Evolutionary conservation across 1,140 invertebrate species (phyloP), one percentile per base, ranked within the genome.

Genomic region (Trissolcus basalis): DNA sequence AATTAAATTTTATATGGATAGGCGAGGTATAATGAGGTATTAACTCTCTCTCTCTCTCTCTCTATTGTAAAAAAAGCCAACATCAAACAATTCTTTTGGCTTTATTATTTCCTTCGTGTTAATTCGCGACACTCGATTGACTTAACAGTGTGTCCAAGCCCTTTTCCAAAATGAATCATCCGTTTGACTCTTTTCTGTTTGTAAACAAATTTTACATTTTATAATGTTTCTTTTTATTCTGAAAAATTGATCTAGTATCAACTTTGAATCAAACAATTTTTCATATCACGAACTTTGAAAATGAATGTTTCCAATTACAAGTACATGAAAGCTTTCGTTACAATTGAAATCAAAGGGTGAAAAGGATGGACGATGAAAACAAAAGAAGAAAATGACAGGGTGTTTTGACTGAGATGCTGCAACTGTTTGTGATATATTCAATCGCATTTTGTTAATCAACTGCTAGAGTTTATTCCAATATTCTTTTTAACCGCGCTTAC

Each of bases 401-500:
- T 9, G 68, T 64, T 6, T 6, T 1, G 19, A 36, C 39, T 47
- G 59, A 16, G 45, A 16, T 36, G 51, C 36, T 4, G 9, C 9
- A 39, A 39, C n/a, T 39, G 43, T 13, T 48, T 71, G n/a, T 86
- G 84, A 86, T 86, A 87, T 86, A 87, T 87, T 80, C 84, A 85
- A 82, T 39, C n/a, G 36, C 9, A n/a, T n/a, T 2, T 39, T 39
- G 36, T 39, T 39, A 39, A 11, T 39, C 13, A 45, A 35, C 19
- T n/a, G 7, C n/a, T n/a, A n/a, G n/a, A n/a, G n/a, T n/a, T n/a
- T n/a, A n/a, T n/a, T n/a, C n/a, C n/a, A n/a, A n/a, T n/a, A n/a
- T n/a, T n/a, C n/a, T n/a, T n/a, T n/a, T n/a, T n/a, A n/a, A n/a
- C n/a, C n/a, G n/a, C n/a, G n/a, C n/a, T n/a, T n/a, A n/a, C n/a